These are phyloP conservation scores for Eucera pruinosa DNA, from an alignment of 2,888 invertebrate genomes.

Conservation along the genomic window DNA sequence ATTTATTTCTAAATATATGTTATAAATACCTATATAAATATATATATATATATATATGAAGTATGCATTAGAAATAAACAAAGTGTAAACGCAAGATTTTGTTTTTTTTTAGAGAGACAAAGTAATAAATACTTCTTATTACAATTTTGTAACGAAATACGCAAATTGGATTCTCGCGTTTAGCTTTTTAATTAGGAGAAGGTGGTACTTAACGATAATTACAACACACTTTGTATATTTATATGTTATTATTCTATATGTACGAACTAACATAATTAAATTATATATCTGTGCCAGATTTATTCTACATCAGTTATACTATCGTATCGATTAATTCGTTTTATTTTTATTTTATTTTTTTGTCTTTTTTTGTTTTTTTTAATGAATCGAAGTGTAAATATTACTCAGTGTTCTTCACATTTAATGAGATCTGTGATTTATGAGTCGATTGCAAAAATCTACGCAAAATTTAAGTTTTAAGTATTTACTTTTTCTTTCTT, in stretches of 20 bases:
- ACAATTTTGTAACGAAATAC: slow-evolving; percentile 41
- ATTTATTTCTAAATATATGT: too few relatives aligned
- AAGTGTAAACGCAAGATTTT: slow-evolving; percentile 23
- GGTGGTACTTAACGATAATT: slow-evolving; percentile 31
- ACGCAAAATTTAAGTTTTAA: too few relatives aligned
- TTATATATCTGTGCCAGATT: slow-evolving; percentile 75
- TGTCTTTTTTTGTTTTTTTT: slow-evolving; percentile 58
- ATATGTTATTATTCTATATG: slow-evolving; percentile 55
- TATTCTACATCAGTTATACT: slow-evolving; percentile 65
- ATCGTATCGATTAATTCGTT: slow-evolving; percentile 70
- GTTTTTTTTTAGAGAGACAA: slow-evolving; percentile 16
- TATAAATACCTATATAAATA: slow-evolving; percentile 40
- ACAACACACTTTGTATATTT: slow-evolving; percentile 51
- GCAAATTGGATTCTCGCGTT: slow-evolving; percentile 16
- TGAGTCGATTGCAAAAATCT: too few relatives aligned
- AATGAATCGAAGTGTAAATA: slow-evolving; percentile 27
- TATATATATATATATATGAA: background rate
- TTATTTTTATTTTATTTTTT: slow-evolving; percentile 70
- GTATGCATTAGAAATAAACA: too few relatives aligned
- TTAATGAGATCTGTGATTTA: too few relatives aligned
- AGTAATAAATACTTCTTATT: slow-evolving; percentile 37
- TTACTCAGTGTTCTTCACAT: too few relatives aligned
- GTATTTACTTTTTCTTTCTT: too few relatives aligned
- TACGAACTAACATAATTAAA: slow-evolving; percentile 58
- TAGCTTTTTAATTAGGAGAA: slow-evolving; percentile 12